These are phyloP conservation scores for Vireo altiloquus DNA, from an alignment of 2,113 vertebrate species.

Conservation along the genomic window DNA sequence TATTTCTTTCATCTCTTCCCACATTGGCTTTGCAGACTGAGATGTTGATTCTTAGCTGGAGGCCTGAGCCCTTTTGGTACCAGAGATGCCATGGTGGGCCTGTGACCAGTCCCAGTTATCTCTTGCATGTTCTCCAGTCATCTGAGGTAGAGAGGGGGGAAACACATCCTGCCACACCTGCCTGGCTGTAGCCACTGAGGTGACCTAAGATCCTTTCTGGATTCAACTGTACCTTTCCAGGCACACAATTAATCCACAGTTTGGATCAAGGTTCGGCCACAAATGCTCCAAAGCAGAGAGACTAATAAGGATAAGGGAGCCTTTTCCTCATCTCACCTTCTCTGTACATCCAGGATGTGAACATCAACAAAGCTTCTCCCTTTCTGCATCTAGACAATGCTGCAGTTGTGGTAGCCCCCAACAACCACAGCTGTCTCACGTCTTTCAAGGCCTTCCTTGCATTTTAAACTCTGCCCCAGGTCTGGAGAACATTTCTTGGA, in stretches of 20 bases:
- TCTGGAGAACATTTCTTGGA: not conserved
- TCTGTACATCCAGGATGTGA: not conserved
- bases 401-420: not conserved
- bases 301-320: not conserved
- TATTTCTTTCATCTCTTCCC: too few species aligned
- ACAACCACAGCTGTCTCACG: not conserved
- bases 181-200: not conserved
- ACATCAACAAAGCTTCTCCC: not conserved
- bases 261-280: not conserved
- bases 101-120: too few species aligned
- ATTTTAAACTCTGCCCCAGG: not conserved
- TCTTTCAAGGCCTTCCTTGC: not conserved
- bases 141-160: too few species aligned
- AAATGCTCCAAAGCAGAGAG: not conserved
- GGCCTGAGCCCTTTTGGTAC: too few species aligned
- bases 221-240: not conserved
- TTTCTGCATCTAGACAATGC: not conserved
- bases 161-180: too few species aligned
- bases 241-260: not conserved
- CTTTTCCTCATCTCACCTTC: not conserved
- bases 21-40: too few species aligned
- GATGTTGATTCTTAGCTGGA: too few species aligned
- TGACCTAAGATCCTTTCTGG: not conserved
- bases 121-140: too few species aligned
- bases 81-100: too few species aligned